Evolutionary conservation across 1,140 invertebrate genomes (phyloP).

Genomic region (Halesus radiatus): DNA sequence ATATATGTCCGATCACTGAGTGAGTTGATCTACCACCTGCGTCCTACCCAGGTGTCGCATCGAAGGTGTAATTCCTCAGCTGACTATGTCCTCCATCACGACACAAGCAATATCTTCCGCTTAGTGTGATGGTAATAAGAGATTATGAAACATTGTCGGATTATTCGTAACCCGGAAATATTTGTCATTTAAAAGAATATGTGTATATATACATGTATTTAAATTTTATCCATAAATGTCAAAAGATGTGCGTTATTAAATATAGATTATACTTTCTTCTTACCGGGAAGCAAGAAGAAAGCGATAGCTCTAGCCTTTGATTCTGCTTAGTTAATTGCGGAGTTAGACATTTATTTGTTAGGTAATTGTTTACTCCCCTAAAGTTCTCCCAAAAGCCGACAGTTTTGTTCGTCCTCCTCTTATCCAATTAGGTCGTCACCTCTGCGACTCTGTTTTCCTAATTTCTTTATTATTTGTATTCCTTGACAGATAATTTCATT

Average conservation of each 20-base stretch:
- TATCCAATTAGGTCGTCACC: conserved; percentile 41
- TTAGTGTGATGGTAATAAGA: too few relatives aligned
- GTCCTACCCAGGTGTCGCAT: too few relatives aligned
- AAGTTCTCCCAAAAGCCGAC: background rate
- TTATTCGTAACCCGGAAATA: too few relatives aligned
- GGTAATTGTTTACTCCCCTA: conserved; percentile 16
- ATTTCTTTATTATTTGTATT: conserved; percentile 42
- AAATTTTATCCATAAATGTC: too few relatives aligned
- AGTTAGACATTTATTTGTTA: conserved; percentile 22
- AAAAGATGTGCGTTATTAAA: background rate
- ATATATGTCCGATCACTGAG: too few relatives aligned
- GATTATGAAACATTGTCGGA: too few relatives aligned
- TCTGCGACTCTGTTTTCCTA: conserved; percentile 33
- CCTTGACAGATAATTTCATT: conserved; percentile 30
- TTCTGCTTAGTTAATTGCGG: conserved; percentile 15
- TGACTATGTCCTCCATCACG: too few relatives aligned
- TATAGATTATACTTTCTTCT: background rate
- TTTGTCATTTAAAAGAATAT: too few relatives aligned
- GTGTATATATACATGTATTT: too few relatives aligned
- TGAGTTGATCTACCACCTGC: too few relatives aligned
- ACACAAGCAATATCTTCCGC: too few relatives aligned
- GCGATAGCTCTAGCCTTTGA: background rate
- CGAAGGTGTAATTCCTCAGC: too few relatives aligned
- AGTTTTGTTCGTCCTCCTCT: background rate
- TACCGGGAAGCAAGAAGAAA: background rate